Conservation (phyloP, 1,140 invertebrate genomes). For the Monochamus saltuarius region DNA sequence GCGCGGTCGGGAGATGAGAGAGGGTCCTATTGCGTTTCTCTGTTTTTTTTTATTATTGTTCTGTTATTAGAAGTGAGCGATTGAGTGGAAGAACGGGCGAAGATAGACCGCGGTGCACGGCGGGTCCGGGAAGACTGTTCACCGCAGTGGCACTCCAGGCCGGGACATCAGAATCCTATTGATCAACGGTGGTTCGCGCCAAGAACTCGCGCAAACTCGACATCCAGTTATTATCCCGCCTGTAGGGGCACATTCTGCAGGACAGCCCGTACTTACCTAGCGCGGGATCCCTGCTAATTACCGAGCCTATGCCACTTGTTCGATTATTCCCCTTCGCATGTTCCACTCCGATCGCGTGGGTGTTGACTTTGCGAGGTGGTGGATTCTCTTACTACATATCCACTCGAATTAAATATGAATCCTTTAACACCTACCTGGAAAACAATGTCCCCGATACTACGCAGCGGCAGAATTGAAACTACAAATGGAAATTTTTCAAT, state of each 20-base stretch:
- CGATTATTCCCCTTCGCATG: no score
- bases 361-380: no score
- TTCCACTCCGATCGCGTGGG: no score
- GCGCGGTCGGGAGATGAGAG: neutral
- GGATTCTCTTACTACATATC: no score
- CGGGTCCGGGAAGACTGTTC: slow-evolving; percentile 39
- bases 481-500: no score
- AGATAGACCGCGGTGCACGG: slow-evolving; percentile 27
- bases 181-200: slow-evolving; percentile 43
- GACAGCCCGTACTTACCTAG: slow-evolving; percentile 20
- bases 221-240: slow-evolving; percentile 27
- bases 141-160: slow-evolving; percentile 41
- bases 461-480: no score
- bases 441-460: no score
- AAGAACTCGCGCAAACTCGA: slow-evolving; percentile 37
- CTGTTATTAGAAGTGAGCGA: neutral
- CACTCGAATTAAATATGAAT: no score
- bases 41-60: neutral
- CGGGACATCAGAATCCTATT: slow-evolving; percentile 42
- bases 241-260: slow-evolving; percentile 14
- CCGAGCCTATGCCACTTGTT: slow-evolving; percentile 4
- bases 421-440: no score
- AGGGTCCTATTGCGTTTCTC: neutral
- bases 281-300: slow-evolving; percentile 22
- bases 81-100: slow-evolving; percentile 26